Percentiles rank a stretch among this genome's conserved stretches.
Evolutionary conservation across 2,888 invertebrate species (phyloP).

Genomic region (Ischnura elegans): DNA sequence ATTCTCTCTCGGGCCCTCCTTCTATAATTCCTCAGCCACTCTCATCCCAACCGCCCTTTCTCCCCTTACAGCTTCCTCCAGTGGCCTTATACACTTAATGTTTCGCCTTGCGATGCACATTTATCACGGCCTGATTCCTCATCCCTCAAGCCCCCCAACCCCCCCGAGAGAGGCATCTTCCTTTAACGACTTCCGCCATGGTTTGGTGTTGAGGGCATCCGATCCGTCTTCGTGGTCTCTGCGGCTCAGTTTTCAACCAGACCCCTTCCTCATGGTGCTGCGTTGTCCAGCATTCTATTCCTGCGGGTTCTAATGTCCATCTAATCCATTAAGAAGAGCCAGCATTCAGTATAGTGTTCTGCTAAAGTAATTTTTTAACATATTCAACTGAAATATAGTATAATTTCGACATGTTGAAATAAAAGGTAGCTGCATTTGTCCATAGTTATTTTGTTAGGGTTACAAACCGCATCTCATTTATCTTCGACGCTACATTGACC

Average conservation of each 20-base stretch:
- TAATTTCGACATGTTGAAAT: too few relatives aligned
- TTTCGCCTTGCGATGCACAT: background rate
- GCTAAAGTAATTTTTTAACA: too few relatives aligned
- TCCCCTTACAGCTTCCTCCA: background rate
- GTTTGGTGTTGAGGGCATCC: background rate
- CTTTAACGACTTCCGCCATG: slow-evolving; percentile 16
- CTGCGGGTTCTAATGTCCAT: background rate
- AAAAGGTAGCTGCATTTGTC: too few relatives aligned
- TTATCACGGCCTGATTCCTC: background rate
- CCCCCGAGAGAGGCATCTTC: background rate
- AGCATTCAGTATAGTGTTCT: too few relatives aligned
- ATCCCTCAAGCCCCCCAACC: background rate
- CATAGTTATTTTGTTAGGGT: too few relatives aligned
- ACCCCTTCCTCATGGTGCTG: background rate
- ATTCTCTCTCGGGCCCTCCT: background rate
- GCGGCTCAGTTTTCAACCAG: background rate
- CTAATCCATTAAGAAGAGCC: too few relatives aligned
- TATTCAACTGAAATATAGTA: too few relatives aligned
- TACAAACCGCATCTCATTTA: too few relatives aligned
- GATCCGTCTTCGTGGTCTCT: background rate
- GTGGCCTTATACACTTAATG: background rate
- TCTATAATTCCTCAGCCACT: background rate
- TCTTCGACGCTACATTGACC: too few relatives aligned
- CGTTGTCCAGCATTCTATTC: background rate
- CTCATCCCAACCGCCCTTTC: background rate